phyloP scores from a whole-genome alignment of 2,113 vertebrate species.

The Ascaphus truei region DNA sequence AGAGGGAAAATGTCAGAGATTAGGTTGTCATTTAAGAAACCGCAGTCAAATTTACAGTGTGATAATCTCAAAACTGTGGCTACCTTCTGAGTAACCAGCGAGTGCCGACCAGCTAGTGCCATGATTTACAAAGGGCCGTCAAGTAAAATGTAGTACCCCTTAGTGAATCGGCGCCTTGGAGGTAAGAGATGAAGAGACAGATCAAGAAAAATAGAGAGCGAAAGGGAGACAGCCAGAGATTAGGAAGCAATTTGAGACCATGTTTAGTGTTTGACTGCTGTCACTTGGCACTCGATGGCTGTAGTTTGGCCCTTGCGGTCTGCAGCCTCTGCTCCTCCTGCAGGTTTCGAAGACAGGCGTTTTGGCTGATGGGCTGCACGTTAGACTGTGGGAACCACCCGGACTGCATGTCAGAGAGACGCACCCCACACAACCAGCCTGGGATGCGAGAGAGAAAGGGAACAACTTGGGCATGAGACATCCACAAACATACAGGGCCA shows the following conservation, averaged over 20 bases:
- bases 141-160: no score
- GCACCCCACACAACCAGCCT: slow-evolving; percentile 93
- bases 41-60: background rate
- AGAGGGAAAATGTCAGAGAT: background rate
- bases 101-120: no score
- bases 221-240: background rate
- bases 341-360: slow-evolving; percentile 76
- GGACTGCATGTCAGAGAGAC: slow-evolving; percentile 80
- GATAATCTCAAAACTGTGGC: no score
- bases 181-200: no score
- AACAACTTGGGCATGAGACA: background rate
- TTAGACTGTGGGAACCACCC: slow-evolving; percentile 85
- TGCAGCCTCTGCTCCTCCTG: slow-evolving; percentile 84
- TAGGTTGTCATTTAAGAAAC: background rate
- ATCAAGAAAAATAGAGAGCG: background rate
- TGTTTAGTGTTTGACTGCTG: no score
- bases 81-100: no score
- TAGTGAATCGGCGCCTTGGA: background rate
- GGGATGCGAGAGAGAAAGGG: background rate
- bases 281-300: slow-evolving; percentile 60
- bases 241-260: background rate
- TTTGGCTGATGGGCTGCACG: slow-evolving; percentile 79
- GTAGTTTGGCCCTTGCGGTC: slow-evolving; percentile 66
- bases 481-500: no score
- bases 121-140: no score